These are phyloP conservation scores for Cryptoleucopteryx plumbea DNA, from an alignment of 2,113 vertebrate species.

Conservation along the genomic window DNA sequence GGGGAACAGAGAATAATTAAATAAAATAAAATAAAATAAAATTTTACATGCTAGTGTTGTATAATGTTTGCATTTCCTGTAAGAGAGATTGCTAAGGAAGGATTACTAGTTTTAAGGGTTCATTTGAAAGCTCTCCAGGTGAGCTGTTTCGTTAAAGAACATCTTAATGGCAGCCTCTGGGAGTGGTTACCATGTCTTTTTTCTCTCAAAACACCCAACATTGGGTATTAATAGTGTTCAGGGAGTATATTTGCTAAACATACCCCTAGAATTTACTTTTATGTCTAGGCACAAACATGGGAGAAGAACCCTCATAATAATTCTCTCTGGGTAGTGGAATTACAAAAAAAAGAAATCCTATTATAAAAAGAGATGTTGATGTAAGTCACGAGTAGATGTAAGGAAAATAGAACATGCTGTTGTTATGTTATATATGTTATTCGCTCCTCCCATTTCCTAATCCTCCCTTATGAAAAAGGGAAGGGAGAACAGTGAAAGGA, in stretches of 20 bases:
- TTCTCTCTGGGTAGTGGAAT: not conserved
- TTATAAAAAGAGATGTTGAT: not conserved
- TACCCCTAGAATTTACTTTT: not conserved
- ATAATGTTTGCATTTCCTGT: not conserved
- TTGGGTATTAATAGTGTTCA: not conserved
- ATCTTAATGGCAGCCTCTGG: not conserved
- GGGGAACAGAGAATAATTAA: not conserved
- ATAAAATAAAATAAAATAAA: not conserved
- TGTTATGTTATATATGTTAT: not conserved
- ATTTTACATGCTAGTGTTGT: not conserved
- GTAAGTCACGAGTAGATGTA: not conserved
- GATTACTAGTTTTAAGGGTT: not conserved
- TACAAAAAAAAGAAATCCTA: not conserved
- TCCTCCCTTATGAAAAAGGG: not conserved
- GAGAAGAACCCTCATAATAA: not conserved
- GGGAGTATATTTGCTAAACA: not conserved
- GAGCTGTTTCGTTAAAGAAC: not conserved
- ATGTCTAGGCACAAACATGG: not conserved
- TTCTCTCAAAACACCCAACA: not conserved
- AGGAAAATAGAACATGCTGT: not conserved
- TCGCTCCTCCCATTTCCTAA: not conserved
- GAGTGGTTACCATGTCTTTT: not conserved
- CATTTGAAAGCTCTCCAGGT: not conserved
- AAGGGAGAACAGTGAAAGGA: not conserved
- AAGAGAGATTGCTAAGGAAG: not conserved